Conservation (phyloP, 2,888 invertebrate genomes). For the Suillia variegata region DNA sequence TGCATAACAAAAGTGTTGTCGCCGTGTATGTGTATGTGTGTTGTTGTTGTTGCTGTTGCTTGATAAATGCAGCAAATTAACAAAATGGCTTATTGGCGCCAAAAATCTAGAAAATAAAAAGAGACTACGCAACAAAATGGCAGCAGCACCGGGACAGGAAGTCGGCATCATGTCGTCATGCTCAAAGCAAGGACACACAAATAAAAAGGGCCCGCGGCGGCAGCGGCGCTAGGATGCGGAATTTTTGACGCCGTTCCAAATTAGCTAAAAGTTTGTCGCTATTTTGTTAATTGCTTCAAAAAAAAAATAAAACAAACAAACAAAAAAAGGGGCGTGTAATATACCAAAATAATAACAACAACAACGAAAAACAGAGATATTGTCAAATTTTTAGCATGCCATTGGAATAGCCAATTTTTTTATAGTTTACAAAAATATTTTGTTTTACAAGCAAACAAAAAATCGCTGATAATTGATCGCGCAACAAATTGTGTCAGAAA, state of each 20-base stretch:
- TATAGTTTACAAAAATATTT: no score
- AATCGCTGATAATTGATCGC: no score
- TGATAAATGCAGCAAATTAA: slow-evolving; percentile 45
- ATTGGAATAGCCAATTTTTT: no score
- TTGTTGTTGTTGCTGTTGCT: slow-evolving; percentile 9
- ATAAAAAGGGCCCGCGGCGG: slow-evolving; percentile 25
- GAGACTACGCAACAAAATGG: neutral
- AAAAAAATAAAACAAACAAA: no score
- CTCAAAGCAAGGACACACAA: neutral
- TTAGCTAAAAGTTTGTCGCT: slow-evolving; percentile 50
- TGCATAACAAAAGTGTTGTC: slow-evolving; percentile 31
- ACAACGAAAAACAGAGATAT: neutral
- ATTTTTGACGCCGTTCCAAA: slow-evolving; percentile 56
- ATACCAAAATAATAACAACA: neutral
- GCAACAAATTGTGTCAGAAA: no score
- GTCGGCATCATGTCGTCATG: neutral
- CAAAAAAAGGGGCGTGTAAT: slow-evolving; percentile 4
- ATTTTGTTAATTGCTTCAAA: slow-evolving; percentile 56
- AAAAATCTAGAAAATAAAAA: slow-evolving; percentile 38
- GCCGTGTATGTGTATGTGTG: neutral
- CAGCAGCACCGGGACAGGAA: neutral
- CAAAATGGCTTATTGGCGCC: slow-evolving; percentile 52
- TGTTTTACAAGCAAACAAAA: no score
- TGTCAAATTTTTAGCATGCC: no score
- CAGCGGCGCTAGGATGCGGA: slow-evolving; percentile 35